Evolutionary conservation across 1,140 invertebrate genomes (phyloP), one percentile per base, ranked within the genome.

Genomic region (Sminthurides bifidus): DNA sequence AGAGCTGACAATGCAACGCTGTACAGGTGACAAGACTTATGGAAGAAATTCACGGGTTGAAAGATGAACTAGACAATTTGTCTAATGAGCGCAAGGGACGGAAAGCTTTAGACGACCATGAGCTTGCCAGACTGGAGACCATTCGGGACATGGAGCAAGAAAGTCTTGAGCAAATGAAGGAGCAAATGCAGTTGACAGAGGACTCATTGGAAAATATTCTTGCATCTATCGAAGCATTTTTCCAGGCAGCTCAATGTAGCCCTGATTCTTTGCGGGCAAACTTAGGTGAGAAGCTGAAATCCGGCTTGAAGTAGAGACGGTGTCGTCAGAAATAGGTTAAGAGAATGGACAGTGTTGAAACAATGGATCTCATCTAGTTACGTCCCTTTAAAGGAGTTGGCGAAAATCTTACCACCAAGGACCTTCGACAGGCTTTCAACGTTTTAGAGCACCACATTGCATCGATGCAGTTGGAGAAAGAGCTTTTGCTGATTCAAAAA

Each of bases 361-460:
- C 14, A 43, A 10, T 21, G n/a, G 38, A 17, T 41, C n/a, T 8
- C 23, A 4, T 6, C 21, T 46, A 10, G 29, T 12, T 17, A 24
- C 44, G 21, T 26, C 44, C 3, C 21, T 29, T 6, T 10, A 4
- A n/a, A 46, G 46, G 46, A 19, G 6, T 33, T 19, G 35, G 24
- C 19, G 31, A 30, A 17, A 27, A 49, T 19, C 15, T 49, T 3
- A 49, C 4, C 23, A 3, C 8, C 3, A 26, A n/a, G 19, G 35
- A 49, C 23, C 27, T 49, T 23, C 46, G 46, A 10, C 8, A 19
- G 19, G 31, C 46, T 6, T 49, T 49, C 17, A 49, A 49, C 19
- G 29, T 49, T 3, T 21, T 49, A n/a, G 46, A 49, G 35, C 46
- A 49, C 17, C 46, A 49, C 29, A 49, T 49, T 21, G 31, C 46